A percentile compares a stretch with the other conserved stretches of the same genome.
Evolutionary conservation across 2,888 invertebrate genomes (phyloP).

Genomic region (Torymus texanus): DNA sequence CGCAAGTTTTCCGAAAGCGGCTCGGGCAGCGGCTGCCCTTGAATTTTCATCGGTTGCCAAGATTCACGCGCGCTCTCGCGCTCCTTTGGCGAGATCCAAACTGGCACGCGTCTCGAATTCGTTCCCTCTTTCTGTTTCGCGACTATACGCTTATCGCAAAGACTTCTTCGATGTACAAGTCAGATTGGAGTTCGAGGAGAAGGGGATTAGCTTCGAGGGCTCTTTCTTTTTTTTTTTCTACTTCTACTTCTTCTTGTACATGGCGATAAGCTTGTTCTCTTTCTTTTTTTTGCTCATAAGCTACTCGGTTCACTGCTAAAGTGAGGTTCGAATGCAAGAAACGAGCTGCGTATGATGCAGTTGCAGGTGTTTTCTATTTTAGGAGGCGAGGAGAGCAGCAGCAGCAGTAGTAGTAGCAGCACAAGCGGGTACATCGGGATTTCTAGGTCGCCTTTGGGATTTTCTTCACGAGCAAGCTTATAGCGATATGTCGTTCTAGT

Average conservation of each 20-base stretch:
- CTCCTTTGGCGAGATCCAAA: slow-evolving; percentile 2
- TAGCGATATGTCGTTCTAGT: too few species aligned
- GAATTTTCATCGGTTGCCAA: slow-evolving; percentile 69
- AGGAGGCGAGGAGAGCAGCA: not conserved
- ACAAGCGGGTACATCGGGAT: too few species aligned
- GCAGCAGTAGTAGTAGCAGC: too few species aligned
- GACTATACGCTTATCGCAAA: not conserved
- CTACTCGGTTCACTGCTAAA: too few species aligned
- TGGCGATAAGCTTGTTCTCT: too few species aligned
- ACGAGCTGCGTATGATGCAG: not conserved
- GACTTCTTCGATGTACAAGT: too few species aligned
- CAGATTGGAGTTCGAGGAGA: too few species aligned
- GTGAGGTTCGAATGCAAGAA: too few species aligned
- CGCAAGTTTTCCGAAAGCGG: slow-evolving; percentile 60
- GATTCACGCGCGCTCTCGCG: slow-evolving; percentile 60
- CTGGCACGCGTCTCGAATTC: not conserved
- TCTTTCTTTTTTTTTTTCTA: not conserved
- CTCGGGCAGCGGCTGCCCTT: slow-evolving; percentile 64
- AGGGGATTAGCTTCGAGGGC: too few species aligned
- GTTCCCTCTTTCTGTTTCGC: not conserved
- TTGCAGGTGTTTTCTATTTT: slow-evolving; percentile 17
- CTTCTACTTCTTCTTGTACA: not conserved
- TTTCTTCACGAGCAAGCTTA: too few species aligned
- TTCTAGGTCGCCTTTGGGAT: too few species aligned
- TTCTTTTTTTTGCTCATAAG: too few species aligned